A percentile compares a stretch with the other conserved stretches of the same genome.
Evolutionary conservation across 2,888 invertebrate genomes (phyloP).

Genomic region (Gibbula magus): DNA sequence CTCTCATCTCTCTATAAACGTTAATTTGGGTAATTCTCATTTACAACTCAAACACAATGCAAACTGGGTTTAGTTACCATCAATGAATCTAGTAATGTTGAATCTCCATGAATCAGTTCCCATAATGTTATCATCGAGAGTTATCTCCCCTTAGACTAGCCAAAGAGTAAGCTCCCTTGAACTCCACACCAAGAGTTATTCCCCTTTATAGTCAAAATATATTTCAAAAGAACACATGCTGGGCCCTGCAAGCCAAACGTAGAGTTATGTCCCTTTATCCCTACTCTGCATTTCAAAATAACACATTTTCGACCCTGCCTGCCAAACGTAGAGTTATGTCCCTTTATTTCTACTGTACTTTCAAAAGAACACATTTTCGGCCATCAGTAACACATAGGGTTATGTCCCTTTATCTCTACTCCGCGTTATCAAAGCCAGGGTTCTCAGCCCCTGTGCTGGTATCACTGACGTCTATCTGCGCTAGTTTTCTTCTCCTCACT

Average conservation of each 20-base stretch:
- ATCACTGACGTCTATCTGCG: slow-evolving; percentile 42
- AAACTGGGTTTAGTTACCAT: too few species aligned
- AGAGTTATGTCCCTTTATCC: not conserved
- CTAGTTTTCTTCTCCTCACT: slow-evolving; percentile 62
- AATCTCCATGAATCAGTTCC: too few species aligned
- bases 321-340: too few species aligned
- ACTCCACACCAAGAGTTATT: too few species aligned
- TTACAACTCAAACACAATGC: too few species aligned
- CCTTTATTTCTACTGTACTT: too few species aligned
- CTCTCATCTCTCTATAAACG: too few species aligned
- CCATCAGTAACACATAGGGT: not conserved
- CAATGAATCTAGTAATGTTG: too few species aligned
- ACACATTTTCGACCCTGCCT: not conserved
- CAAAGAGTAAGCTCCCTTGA: not conserved
- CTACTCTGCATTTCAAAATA: not conserved
- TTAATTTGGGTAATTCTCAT: too few species aligned
- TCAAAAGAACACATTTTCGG: not conserved
- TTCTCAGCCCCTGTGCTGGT: not conserved
- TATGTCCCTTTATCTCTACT: not conserved
- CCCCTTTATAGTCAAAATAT: too few species aligned
- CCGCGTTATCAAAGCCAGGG: not conserved
- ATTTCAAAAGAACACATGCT: too few species aligned
- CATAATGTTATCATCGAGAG: too few species aligned
- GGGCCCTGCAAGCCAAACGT: not conserved
- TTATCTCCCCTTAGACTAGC: not conserved